Base-by-base conservation (phyloP, 2,113 vertebrate species). In the Platysternon megacephalum region DNA sequence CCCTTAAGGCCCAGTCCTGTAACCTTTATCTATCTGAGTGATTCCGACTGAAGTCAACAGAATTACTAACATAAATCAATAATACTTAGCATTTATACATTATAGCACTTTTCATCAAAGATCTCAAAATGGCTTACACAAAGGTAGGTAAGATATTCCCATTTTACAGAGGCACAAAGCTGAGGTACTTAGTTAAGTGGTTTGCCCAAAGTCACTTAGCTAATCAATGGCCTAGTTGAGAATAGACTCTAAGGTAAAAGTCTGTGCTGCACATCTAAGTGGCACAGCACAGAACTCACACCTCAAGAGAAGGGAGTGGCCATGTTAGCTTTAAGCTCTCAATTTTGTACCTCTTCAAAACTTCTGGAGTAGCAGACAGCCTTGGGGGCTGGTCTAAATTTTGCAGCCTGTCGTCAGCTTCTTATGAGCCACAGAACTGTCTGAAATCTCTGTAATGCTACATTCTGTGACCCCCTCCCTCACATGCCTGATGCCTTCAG, bases 31-130 rank as follows among this genome's bases (percentile, higher is more conserved):
- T 93, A 96, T 89, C 65, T 97, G 95, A 96, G 74, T 96, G 96
- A 97, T 95, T 97, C 93, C 92, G 86, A 93, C 76, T 93, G 96
- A 97, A 96, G 94, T 97, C 72, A 95, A 58, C 68, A 90, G 93
- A 97, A 96, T 95, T 93, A 97, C 90, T 95, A 95, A 89, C 93
- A 95, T 95, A 96, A 97, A 96, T 93, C 96, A 89, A 76, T 81
- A 86, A 76, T 81, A 85, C 56, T 3, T 84, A 94, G 82, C 58
- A 86, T 88, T 91, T 87, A 94, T 46, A 92, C 90, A 91, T 91
- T 68, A 90, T 58, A 79, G 78, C 55, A 83, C 85, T 86, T 84
- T 91, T 82, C 53, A 91, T 19, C 48, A 88, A 68, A 85, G 74
- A 93, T 83, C 7, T 68, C 79, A 46, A 91, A 96, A 93, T 82